Conservation (phyloP, 2,113 vertebrate species). For the Coryphaenoides rupestris region DNA sequence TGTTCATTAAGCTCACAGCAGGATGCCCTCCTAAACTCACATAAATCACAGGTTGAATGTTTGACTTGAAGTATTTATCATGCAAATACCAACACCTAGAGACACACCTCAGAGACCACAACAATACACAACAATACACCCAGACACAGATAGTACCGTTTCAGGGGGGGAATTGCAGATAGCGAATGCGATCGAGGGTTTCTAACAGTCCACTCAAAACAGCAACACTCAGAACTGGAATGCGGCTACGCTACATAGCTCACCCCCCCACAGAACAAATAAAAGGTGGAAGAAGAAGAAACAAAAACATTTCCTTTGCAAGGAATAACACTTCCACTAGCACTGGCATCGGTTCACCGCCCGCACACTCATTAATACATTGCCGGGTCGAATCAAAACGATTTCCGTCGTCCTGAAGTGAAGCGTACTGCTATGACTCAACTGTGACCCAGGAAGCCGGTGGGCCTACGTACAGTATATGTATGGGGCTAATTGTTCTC, state of each 20-base stretch:
- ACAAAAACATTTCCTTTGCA: neutral
- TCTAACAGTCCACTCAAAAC: constrained; percentile 32
- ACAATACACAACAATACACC: neutral
- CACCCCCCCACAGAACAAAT: constrained; percentile 13
- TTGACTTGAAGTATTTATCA: neutral
- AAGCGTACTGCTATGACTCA: too few species aligned
- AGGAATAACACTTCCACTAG: too few species aligned
- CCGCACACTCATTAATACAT: too few species aligned
- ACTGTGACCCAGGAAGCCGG: constrained; percentile 11
- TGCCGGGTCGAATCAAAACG: too few species aligned
- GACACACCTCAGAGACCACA: neutral
- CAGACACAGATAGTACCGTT: constrained; percentile 2
- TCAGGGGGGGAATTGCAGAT: constrained; percentile 42
- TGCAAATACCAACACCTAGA: neutral
- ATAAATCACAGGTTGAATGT: too few species aligned
- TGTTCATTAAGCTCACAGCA: too few species aligned
- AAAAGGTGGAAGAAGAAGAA: constrained; percentile 2
- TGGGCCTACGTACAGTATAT: too few species aligned
- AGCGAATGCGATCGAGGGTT: constrained; percentile 13
- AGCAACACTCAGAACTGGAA: constrained; percentile 10
- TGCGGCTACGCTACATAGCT: constrained; percentile 28
- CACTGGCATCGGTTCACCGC: too few species aligned
- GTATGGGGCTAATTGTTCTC: constrained; percentile 20
- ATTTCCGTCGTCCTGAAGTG: too few species aligned
- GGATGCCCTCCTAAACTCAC: too few species aligned